Base-by-base conservation (phyloP, 2,888 invertebrate genomes). In the Dermolepida albohirtum region DNA sequence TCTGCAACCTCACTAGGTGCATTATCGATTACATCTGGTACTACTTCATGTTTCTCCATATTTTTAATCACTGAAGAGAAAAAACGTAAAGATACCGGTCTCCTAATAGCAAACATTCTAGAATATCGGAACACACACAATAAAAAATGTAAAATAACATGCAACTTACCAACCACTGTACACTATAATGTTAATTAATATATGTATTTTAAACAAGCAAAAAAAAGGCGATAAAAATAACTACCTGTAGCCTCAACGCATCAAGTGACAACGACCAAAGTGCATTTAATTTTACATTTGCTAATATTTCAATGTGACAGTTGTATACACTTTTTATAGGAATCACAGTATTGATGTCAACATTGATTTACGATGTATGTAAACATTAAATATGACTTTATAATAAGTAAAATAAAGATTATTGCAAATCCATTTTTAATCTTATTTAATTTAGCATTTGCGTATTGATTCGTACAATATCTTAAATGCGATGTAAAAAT, bases 1-100 rank as follows among this genome's bases (percentile, higher is more conserved):
- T 74, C 71, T 8, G 67, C 69, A 16, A 86, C 72, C 67, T 86
- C 85, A 0, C 84, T 75, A 0, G 92, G 92, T 5, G 86, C 86
- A 7, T 79, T 84, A 63, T 87, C 87, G 52, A 93, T 80, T 0
- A 93, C 89, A 79, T 93, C 93, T 1, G 92, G 91, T 16, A 92
- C 87, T 69, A 87, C 87, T 79, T 80, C 86, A 80, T 87, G 87
- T 72, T 84, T 86, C 49, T 75, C 74, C 75, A 78, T 76, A 40
- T 41, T 69, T 70, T 72, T 74, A 62, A 62, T 69, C 52, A 74
- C 47, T 68, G 73, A 68, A 66, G 75, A 76, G 69, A 75, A 76
- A 73, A 70, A 72, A 68, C 76, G 70, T 52, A 65, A 59, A 70
- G 67, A 66, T 16, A 65, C 71, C 67, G 71, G 70, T 69, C 69